Evolutionary conservation across 1,140 invertebrate genomes (phyloP), one percentile per base, ranked within the genome.

Genomic region (Phocides pigmalion): DNA sequence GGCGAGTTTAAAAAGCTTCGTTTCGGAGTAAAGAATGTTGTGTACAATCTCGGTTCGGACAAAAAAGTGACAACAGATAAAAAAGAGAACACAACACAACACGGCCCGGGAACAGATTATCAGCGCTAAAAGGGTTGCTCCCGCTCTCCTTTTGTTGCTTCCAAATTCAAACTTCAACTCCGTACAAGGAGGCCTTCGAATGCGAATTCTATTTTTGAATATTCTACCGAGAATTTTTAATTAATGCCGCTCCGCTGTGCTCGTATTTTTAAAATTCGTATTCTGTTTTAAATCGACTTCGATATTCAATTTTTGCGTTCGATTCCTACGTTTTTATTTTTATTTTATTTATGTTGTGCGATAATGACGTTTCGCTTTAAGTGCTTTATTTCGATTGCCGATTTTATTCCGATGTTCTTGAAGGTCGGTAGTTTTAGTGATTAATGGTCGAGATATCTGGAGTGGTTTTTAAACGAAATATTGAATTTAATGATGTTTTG

Each of bases 191-290:
- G 56, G 88, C 82, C 80, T 87, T 86, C 87, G 84, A 90, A 90
- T 89, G 88, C 88, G 83, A 88, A 90, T 90, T 90, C 88, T 90
- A 90, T 90, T 90, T 90, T 89, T 88, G 88, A 90, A 90, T 90
- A 90, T 90, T 90, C 87, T 89, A 90, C 88, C 87, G 88, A 89
- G 88, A 90, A 90, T 90, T 90, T 89, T 90, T 90, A 90, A 90
- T 90, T 90, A 89, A 90, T 89, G 88, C 88, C 78, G 85, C 77
- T 87, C 84, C 80, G 80, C 77, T 85, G 84, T 76, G 83, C 84
- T 82, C 81, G 84, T 89, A 90, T 90, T 87, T 88, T 89, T 85
- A 87, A 89, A 90, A 83, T 83, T 86, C 82, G 82, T 86, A 87
- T 88, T 89, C 85, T 87, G 85, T 82, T 89, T 89, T 90, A 88